phyloP scores from a whole-genome alignment of 2,888 invertebrate species.

The Caenorhabditis uteleia region DNA sequence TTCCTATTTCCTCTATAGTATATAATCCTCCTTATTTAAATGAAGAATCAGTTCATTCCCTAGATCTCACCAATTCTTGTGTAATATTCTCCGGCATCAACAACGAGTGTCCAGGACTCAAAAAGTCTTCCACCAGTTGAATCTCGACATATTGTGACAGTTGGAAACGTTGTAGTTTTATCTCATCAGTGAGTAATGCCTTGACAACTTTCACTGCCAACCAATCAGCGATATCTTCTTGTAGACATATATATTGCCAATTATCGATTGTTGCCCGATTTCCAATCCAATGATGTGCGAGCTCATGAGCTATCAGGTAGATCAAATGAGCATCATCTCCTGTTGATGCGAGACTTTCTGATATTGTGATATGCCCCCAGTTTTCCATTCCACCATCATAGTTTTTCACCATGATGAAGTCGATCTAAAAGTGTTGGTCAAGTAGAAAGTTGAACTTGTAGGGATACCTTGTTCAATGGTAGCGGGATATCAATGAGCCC shows the following conservation, averaged over 20 bases:
- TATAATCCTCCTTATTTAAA: neutral
- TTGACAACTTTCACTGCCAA: slow-evolving; percentile 46
- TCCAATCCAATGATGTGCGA: slow-evolving; percentile 59
- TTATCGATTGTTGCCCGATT: slow-evolving; percentile 46
- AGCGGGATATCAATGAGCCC: slow-evolving; percentile 46
- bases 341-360: slow-evolving; percentile 32
- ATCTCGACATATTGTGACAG: slow-evolving; percentile 63
- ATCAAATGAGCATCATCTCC: slow-evolving; percentile 53
- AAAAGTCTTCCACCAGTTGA: slow-evolving; percentile 63
- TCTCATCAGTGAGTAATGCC: slow-evolving; percentile 39
- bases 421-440: slow-evolving; percentile 48
- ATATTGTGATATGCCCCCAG: slow-evolving; percentile 54
- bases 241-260: slow-evolving; percentile 54
- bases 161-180: slow-evolving; percentile 40
- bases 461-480: slow-evolving; percentile 53
- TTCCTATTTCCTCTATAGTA: neutral
- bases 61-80: slow-evolving; percentile 46
- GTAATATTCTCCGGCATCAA: slow-evolving; percentile 43
- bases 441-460: neutral
- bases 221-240: slow-evolving; percentile 56
- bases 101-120: slow-evolving; percentile 55
- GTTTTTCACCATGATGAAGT: slow-evolving; percentile 45
- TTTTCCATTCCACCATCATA: slow-evolving; percentile 61
- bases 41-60: too few relatives aligned
- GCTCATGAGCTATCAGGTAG: slow-evolving; percentile 53